Base-by-base conservation (phyloP, 2,797 vertebrate species). In the Cyclura pinguis region DNA sequence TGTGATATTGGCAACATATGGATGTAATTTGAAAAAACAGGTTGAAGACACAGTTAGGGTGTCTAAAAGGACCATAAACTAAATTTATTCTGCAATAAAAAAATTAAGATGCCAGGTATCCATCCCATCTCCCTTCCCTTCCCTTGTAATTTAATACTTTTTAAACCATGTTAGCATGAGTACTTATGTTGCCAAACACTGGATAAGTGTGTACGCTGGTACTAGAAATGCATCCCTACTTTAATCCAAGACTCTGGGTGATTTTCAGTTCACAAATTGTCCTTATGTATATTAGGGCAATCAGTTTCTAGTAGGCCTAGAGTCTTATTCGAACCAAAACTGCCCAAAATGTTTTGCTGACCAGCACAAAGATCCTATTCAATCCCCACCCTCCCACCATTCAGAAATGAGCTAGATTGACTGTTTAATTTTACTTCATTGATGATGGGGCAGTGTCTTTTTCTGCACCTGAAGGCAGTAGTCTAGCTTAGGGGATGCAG, bases 51-150 rank as follows among this genome's bases (percentile, higher is more conserved):
- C 93, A 93, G 92, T 96, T 94, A 93, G 85, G 91, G 85, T 88
- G 91, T 76, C 73, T 92, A 27, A 93, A 91, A 94, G 92, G 84
- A 38, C 86, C 91, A 91, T 95, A 94, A 94, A 94, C 94, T 90
- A 88, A 35, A 88, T 95, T 93, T 95, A 93, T 89, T 91, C 91
- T 89, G 32, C 86, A 90, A 94, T 22, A 94, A 96, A 96, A 93
- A 80, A 47, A 64, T 67, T 91, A 86, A 93, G 67, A 72, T 2
- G 5, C 85, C 55, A 50, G 35, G 16, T 91, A 93, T 92, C n/a
- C 82, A 38, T 74, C 32, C n/a, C 72, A 57, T 73, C 59, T 92
- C 27, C 91, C 85, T 38, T 89, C 91, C 24, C 57, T 74, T 72
- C 92, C 16, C 38, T 20, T n/a, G 8, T 85, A 8, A 47, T 55